These are phyloP conservation scores for Phragmatobia fuliginosa DNA, from an alignment of 2,888 invertebrate genomes.

Conservation along the genomic window DNA sequence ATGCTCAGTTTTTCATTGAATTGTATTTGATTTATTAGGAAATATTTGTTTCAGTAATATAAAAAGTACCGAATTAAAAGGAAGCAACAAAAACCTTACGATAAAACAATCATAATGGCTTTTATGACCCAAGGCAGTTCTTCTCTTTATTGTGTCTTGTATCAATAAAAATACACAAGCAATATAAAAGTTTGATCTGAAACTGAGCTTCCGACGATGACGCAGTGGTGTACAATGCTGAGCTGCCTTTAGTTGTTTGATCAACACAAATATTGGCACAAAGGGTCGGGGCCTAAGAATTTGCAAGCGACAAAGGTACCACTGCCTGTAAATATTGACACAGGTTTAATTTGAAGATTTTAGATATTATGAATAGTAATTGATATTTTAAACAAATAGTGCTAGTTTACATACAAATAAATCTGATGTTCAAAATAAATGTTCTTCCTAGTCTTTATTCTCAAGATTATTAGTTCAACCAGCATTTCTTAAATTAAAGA, in stretches of 20 bases:
- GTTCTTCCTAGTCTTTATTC: too few species aligned
- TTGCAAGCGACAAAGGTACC: constrained; percentile 26
- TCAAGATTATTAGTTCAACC: too few species aligned
- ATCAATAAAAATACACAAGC: constrained; percentile 34
- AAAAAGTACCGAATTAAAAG: too few species aligned
- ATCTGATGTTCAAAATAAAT: too few species aligned
- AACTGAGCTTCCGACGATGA: constrained; percentile 38
- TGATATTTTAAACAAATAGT: not conserved
- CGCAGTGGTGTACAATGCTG: constrained; percentile 49
- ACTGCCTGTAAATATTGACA: constrained; percentile 10
- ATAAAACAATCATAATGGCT: not conserved
- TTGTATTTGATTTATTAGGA: too few species aligned
- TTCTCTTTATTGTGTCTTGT: not conserved
- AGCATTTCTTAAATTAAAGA: too few species aligned
- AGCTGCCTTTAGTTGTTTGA: constrained; percentile 47
- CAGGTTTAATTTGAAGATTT: constrained; percentile 9
- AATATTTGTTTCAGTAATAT: too few species aligned
- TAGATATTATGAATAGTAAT: not conserved
- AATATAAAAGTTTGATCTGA: constrained; percentile 35
- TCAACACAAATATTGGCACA: constrained; percentile 57
- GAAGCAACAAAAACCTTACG: not conserved
- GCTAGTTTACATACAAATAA: too few species aligned
- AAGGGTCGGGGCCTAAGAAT: constrained; percentile 45
- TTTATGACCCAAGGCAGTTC: not conserved
- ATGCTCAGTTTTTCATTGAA: too few species aligned